Percentiles rank a stretch among this genome's conserved stretches.
These are phyloP conservation scores for Gopherus evgoodei DNA, from an alignment of 2,113 vertebrate genomes.

Conservation along the genomic window DNA sequence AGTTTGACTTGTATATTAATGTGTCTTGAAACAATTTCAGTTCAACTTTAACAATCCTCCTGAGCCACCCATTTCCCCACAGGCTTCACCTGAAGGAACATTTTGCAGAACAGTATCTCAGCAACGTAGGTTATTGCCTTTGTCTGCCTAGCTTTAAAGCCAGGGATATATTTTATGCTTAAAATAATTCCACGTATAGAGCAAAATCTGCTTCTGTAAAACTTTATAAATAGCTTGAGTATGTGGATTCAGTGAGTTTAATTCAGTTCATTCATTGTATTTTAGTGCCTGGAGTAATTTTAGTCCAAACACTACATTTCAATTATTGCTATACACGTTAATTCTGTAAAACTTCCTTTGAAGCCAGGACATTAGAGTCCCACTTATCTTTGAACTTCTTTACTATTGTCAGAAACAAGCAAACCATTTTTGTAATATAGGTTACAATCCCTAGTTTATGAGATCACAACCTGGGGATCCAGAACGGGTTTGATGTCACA, in stretches of 20 bases:
- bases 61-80: neutral
- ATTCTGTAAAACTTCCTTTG: conserved; percentile 26
- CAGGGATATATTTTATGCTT: neutral
- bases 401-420: neutral
- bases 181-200: neutral
- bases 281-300: conserved; percentile 22
- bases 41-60: neutral
- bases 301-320: neutral
- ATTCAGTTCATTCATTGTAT: conserved; percentile 50
- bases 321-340: conserved; percentile 19
- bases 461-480: neutral
- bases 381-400: neutral
- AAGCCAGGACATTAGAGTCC: neutral
- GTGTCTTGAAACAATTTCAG: neutral
- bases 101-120: neutral
- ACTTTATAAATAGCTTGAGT: conserved; percentile 59
- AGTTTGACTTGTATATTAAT: neutral
- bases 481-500: neutral
- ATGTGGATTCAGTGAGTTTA: conserved; percentile 26
- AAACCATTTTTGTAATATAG: neutral
- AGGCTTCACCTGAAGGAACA: neutral
- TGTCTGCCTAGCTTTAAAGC: conserved; percentile 24
- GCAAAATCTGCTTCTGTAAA: conserved; percentile 54
- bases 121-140: neutral
- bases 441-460: neutral